A percentile compares a stretch with the other conserved stretches of the same genome.
Evolutionary conservation across 2,797 vertebrate species (phyloP).

Genomic region (Hipposideros larvatus): DNA sequence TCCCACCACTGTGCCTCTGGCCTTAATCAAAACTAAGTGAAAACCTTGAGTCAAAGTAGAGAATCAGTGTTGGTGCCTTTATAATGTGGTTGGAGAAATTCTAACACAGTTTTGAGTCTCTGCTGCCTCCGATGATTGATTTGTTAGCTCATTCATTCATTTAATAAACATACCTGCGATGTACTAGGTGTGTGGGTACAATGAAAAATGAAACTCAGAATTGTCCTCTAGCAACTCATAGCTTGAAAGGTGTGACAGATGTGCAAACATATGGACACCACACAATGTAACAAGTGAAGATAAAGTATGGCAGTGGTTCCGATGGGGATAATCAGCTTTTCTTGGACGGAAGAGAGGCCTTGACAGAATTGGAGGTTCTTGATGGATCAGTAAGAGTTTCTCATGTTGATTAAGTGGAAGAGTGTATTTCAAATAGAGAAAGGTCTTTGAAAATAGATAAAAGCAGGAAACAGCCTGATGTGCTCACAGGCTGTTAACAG

Average conservation of each 20-base stretch:
- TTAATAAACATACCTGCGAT: background rate
- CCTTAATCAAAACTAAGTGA: constrained; percentile 63
- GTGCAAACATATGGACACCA: rapidly evolving
- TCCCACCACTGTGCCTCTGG: background rate
- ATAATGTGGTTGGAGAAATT: background rate
- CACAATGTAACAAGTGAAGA: too few species aligned
- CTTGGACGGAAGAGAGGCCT: background rate
- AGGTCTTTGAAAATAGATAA: constrained; percentile 27
- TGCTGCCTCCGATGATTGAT: background rate
- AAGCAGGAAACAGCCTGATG: background rate
- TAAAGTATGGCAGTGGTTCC: background rate
- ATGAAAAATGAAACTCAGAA: background rate
- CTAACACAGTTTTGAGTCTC: background rate
- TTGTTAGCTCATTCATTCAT: background rate
- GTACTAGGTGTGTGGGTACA: background rate
- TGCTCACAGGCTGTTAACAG: rapidly evolving
- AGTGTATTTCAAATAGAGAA: constrained; percentile 35
- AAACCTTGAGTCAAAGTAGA: constrained; percentile 63
- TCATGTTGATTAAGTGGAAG: background rate
- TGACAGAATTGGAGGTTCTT: background rate
- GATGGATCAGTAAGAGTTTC: background rate
- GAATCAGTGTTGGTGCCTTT: constrained; percentile 33
- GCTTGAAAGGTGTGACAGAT: background rate
- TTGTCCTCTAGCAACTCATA: background rate
- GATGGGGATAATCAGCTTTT: background rate